Conservation (phyloP, 1,140 invertebrate species). For the Drosophila malerkotliana region DNA sequence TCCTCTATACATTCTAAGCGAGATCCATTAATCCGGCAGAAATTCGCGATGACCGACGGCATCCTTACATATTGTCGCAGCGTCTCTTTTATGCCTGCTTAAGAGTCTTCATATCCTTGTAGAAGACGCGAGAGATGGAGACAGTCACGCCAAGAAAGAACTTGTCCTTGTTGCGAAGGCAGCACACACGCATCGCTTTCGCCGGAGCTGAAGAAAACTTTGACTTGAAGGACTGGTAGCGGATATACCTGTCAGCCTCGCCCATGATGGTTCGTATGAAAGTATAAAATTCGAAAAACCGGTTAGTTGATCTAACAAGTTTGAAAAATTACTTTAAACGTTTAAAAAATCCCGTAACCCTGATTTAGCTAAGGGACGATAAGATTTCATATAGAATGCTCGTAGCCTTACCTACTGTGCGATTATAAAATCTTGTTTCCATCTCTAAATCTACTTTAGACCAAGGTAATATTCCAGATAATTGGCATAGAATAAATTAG, state of each 20-base stretch:
- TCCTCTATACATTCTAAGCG: not conserved
- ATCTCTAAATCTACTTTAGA: too few relatives aligned
- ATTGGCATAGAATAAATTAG: too few relatives aligned
- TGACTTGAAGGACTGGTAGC: not conserved
- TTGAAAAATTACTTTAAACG: not conserved
- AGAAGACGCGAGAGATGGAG: constrained; percentile 8
- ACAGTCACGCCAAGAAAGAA: constrained; percentile 29
- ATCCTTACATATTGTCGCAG: constrained; percentile 7
- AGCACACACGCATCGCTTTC: constrained; percentile 21
- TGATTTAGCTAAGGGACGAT: too few relatives aligned
- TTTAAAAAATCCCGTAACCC: not conserved
- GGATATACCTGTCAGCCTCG: not conserved
- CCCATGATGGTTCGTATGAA: not conserved
- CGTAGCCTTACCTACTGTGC: too few relatives aligned
- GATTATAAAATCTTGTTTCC: too few relatives aligned
- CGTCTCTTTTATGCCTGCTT: constrained; percentile 12
- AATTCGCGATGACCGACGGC: constrained; percentile 17
- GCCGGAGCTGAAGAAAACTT: not conserved
- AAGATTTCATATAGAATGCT: too few relatives aligned
- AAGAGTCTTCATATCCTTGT: not conserved
- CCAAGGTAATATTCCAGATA: not conserved
- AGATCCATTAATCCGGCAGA: constrained; percentile 28
- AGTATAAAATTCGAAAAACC: not conserved
- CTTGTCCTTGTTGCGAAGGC: constrained; percentile 30
- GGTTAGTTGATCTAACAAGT: not conserved